Evolutionary conservation across 2,113 vertebrate species (phyloP).

Genomic region (Leptobrachium leishanense): DNA sequence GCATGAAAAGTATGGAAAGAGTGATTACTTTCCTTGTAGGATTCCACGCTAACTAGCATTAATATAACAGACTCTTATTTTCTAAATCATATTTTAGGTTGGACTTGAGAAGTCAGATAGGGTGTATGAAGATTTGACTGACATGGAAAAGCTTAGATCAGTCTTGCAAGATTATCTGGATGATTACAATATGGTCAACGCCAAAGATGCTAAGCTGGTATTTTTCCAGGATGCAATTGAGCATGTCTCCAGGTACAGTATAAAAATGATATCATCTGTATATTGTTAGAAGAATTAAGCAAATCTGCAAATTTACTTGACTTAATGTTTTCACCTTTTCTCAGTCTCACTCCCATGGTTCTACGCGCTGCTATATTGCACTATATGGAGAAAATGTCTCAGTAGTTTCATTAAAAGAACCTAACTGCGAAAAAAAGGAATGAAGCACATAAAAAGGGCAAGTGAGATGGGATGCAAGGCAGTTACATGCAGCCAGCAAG

Average conservation of each 20-base stretch:
- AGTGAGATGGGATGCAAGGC: too few relatives aligned
- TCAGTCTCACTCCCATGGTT: too few relatives aligned
- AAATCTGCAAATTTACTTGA: not conserved
- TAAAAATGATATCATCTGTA: not conserved
- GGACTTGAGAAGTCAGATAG: conserved; percentile 67
- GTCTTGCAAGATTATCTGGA: conserved; percentile 83
- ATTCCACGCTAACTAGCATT: too few relatives aligned
- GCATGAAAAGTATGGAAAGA: too few relatives aligned
- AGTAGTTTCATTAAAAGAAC: too few relatives aligned
- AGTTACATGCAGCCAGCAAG: too few relatives aligned
- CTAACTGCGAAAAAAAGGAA: too few relatives aligned
- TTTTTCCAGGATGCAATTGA: conserved; percentile 88
- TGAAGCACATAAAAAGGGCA: too few relatives aligned
- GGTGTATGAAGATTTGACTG: conserved; percentile 75
- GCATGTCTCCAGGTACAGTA: conserved; percentile 77
- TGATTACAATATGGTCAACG: conserved; percentile 77
- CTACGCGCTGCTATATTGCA: too few relatives aligned
- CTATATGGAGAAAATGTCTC: too few relatives aligned
- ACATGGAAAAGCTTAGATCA: conserved; percentile 70
- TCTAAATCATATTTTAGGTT: conserved; percentile 54
- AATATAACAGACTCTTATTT: not conserved
- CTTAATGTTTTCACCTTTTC: not conserved
- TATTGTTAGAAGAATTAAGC: not conserved
- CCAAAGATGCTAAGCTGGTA: conserved; percentile 82
- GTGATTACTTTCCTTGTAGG: too few relatives aligned